Base-by-base conservation (phyloP, 2,113 vertebrate genomes). In the Pedionomus torquatus region DNA sequence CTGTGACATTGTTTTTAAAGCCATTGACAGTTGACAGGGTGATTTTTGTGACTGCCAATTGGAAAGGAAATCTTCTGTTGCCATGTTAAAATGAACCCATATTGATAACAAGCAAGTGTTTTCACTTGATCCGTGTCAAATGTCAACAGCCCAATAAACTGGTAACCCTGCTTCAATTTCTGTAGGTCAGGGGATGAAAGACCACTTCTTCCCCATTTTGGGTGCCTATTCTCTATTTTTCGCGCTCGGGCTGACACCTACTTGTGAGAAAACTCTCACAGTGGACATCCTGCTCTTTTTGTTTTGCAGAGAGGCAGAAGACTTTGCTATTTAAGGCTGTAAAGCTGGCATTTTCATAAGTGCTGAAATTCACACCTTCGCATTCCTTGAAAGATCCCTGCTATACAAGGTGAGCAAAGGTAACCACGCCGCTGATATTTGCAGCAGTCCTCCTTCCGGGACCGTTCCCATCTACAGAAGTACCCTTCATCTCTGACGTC, bases 1-100 rank as follows among this genome's bases (percentile, higher is more conserved):
- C 91, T 49, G 57, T 96, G 92, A 95, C 95, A 91, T 95, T 96
- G 92, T 92, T 95, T 97, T 93, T 92, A 78, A 92, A 94, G 51
- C 69, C 76, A 79, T 46, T 93, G 80, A 51, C 76, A 92, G 72
- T 46, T 55, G 44, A 91, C 43, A 60, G 43, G 26, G 52, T 82
- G 86, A 87, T 95, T 96, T 92, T 1, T 0, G 65, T 84, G 75
- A 16, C 66, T 69, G 44, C 63, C 82, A 80, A 71, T 48, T 70
- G 86, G 77, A 93, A 89, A 90, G 72, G 69, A 93, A 95, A 84
- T 79, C 88, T 87, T 70, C 58, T 3, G 0, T 70, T 92, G 57
- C n/a, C 37, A 5, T 5, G 11, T 79, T 70, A 82, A 89, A 90
- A 52, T n/a, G 75, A 95, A 64, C 39, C 48, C 9, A 11, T 48